Percentiles rank a stretch among this genome's conserved stretches.
Evolutionary conservation across 2,113 vertebrate species (phyloP).

Genomic region (Phyllostomus discolor): DNA sequence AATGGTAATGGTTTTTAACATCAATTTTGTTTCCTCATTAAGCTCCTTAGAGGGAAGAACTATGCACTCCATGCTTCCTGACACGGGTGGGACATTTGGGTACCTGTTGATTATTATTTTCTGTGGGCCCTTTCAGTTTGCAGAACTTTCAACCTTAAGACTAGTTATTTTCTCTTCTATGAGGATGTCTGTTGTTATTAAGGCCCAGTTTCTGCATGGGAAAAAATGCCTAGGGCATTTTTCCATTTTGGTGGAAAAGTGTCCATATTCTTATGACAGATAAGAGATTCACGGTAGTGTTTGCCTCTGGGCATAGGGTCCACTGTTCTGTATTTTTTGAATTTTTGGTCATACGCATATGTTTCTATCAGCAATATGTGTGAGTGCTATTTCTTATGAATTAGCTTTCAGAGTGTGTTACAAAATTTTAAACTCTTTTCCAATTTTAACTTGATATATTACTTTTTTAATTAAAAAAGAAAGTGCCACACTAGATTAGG

Average conservation of each 20-base stretch:
- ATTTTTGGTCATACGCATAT: not conserved
- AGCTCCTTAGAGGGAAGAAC: not conserved
- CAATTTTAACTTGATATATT: not conserved
- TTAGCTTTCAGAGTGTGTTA: not conserved
- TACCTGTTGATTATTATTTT: not conserved
- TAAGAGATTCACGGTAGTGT: not conserved
- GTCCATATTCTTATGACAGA: not conserved
- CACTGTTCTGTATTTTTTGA: not conserved
- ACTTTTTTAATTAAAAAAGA: conserved; percentile 20
- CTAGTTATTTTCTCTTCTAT: not conserved
- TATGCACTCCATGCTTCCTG: not conserved
- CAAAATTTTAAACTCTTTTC: not conserved
- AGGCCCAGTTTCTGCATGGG: not conserved
- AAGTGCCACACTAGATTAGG: not conserved
- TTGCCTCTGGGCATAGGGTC: not conserved
- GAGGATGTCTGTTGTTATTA: not conserved
- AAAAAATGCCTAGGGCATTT: not conserved
- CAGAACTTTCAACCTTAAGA: not conserved
- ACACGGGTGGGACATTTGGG: not conserved
- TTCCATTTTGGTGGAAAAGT: too few relatives aligned
- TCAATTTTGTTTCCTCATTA: not conserved
- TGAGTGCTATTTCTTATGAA: not conserved
- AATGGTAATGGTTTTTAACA: not conserved
- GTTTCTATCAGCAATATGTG: not conserved
- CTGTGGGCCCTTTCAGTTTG: not conserved